phyloP scores from a whole-genome alignment of 2,888 invertebrate species.

The Selenia dentaria region DNA sequence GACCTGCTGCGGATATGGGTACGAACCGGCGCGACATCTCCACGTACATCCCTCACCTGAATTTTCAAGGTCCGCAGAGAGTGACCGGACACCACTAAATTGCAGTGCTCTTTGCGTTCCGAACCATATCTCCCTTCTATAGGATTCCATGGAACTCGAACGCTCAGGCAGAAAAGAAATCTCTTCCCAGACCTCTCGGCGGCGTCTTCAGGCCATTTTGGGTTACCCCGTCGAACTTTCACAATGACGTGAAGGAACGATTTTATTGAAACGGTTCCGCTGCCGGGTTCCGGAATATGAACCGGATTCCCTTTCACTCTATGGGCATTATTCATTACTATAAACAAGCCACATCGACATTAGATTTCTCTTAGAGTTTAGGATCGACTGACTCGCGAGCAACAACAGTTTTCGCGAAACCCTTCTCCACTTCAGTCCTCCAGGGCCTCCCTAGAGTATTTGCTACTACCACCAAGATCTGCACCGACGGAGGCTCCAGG shows the following conservation, averaged over 20 bases:
- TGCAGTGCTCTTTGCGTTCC: constrained; percentile 58
- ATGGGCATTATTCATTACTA: constrained; percentile 56
- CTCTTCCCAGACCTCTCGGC: no score
- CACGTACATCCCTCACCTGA: no score
- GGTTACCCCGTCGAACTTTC: constrained; percentile 58
- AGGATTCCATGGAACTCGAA: no score
- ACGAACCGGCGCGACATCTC: no score
- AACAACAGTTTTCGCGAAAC: no score
- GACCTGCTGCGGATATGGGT: no score
- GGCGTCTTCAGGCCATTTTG: constrained; percentile 83
- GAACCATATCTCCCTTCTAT: no score
- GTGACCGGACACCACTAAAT: constrained; percentile 53
- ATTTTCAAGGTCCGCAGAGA: constrained; percentile 59
- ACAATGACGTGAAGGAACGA: constrained; percentile 57
- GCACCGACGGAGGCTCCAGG: constrained; percentile 81
- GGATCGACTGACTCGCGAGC: no score
- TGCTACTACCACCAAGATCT: constrained; percentile 90
- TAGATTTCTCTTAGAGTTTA: constrained; percentile 82
- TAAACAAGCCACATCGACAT: constrained; percentile 59
- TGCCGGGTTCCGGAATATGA: no score
- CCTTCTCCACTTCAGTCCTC: no score
- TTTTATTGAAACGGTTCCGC: constrained; percentile 69
- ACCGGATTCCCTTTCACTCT: constrained; percentile 83
- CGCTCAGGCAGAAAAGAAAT: no score
- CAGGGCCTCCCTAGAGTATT: constrained; percentile 88